Evolutionary conservation across 2,113 vertebrate genomes (phyloP), one percentile per base, ranked within the genome.

Genomic region (Nanorana parkeri): DNA sequence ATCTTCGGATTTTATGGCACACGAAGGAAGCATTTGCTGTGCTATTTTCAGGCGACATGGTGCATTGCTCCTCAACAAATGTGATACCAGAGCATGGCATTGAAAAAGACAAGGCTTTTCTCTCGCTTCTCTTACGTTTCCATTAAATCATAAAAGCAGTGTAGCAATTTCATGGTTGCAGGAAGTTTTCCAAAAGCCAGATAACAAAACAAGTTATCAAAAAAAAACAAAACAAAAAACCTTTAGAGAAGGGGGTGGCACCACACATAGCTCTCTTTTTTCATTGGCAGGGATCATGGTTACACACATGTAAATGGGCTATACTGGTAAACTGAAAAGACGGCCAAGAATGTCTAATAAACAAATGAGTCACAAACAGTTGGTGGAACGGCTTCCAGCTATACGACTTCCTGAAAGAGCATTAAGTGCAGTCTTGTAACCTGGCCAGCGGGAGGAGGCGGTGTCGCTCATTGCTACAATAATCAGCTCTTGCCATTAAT

Each of bases 181-280:
- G 61, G 68, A 73, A 81, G 51, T 81, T 83, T 76, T 75, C 63
- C 80, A 83, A 83, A 83, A 68, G 41, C 71, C 64, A 58, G 52
- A n/a, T 65, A 76, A 83, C 64, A 76, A 83, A 83, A 83, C 80
- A 83, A 83, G 72, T 76, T 76, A 81, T 81, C 68, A 68, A 68
- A 83, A 82, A 63, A 47, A 61, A 68, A 82, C 41, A 20, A 32
- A 32, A 32, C 5, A 32, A 2, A 32, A 32, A 36, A 36, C n/a
- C 77, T 79, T 74, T 58, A 41, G 41, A 41, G 80, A 26, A 5
- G 36, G 41, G 58, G 67, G 6, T 26, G 23, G 47, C 24, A 32
- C 28, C 41, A n/a, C 61, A 67, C 47, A 73, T 20, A 58, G 36
- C 71, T 60, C 20, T 56, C 26, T 51, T 74, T n/a, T 28, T 60